Evolutionary conservation across 2,888 invertebrate species (phyloP).

Genomic region (Trypoxylon attenuatum): DNA sequence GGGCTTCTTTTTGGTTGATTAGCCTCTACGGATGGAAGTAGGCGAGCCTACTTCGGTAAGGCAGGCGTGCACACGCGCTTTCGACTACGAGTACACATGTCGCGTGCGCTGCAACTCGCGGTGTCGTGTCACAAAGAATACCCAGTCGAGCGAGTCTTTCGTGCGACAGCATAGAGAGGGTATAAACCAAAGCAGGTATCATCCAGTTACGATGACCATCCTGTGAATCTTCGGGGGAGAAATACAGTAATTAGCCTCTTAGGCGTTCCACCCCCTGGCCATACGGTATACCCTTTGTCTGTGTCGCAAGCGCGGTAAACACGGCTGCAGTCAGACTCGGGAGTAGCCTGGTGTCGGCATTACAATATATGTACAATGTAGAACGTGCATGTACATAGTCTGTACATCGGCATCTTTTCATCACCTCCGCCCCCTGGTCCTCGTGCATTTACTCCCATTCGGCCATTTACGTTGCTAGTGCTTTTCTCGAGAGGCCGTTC

Average conservation of each 20-base stretch:
- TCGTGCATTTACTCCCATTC: neutral
- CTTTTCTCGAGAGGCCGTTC: constrained; percentile 4
- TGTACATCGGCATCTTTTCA: neutral
- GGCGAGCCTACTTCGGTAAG: constrained; percentile 2
- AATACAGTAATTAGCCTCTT: constrained; percentile 63
- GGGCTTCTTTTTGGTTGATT: constrained; percentile 64
- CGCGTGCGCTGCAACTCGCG: too few relatives aligned
- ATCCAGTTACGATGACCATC: constrained; percentile 65
- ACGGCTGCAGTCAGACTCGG: neutral
- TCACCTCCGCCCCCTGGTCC: neutral
- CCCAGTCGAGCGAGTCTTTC: constrained; percentile 6
- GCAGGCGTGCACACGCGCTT: too few relatives aligned
- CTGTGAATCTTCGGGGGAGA: constrained; percentile 47
- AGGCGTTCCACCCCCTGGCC: constrained; percentile 6
- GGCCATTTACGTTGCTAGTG: constrained; percentile 1
- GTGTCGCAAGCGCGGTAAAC: neutral
- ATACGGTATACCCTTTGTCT: constrained; percentile 7
- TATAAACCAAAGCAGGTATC: constrained; percentile 62
- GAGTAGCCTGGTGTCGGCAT: neutral
- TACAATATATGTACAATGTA: too few relatives aligned
- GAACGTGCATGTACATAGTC: too few relatives aligned
- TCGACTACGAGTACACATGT: constrained; percentile 29
- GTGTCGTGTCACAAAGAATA: constrained; percentile 49
- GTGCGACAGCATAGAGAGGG: constrained; percentile 22
- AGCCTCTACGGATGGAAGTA: constrained; percentile 46